phyloP scores from a whole-genome alignment of 2,888 invertebrate species.

The Meganola albula region DNA sequence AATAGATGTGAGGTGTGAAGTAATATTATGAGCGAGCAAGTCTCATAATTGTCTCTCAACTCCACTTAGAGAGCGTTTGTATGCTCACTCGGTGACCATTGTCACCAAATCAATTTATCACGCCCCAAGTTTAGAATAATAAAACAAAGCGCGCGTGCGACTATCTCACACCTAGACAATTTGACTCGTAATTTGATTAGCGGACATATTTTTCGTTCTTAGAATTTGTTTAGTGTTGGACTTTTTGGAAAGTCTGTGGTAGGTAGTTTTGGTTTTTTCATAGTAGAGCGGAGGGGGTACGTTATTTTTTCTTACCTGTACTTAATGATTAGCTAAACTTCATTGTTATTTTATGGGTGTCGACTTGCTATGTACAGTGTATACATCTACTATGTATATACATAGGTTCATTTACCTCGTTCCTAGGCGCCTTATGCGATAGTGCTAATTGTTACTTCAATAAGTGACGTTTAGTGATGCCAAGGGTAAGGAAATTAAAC shows the following conservation, averaged over 20 bases:
- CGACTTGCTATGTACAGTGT: too few relatives aligned
- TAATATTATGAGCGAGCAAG: constrained; percentile 32
- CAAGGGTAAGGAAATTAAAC: constrained; percentile 28
- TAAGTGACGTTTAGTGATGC: constrained; percentile 35
- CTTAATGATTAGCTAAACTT: too few relatives aligned
- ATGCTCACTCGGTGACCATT: constrained; percentile 47
- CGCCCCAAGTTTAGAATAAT: constrained; percentile 55
- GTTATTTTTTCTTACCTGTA: too few relatives aligned
- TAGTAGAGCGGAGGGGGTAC: too few relatives aligned
- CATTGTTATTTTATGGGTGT: too few relatives aligned
- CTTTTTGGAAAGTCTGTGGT: constrained; percentile 3
- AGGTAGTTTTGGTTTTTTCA: background rate
- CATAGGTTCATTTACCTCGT: constrained; percentile 10
- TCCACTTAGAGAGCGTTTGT: constrained; percentile 52
- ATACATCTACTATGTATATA: too few relatives aligned
- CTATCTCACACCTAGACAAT: constrained; percentile 56
- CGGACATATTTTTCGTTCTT: constrained; percentile 27
- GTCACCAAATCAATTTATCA: constrained; percentile 66
- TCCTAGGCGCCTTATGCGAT: constrained; percentile 12
- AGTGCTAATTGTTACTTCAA: constrained; percentile 44
- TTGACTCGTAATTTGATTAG: constrained; percentile 53
- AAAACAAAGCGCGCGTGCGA: constrained; percentile 53
- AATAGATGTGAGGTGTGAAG: constrained; percentile 39
- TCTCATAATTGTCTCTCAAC: constrained; percentile 46
- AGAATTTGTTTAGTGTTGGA: constrained; percentile 28